Evolutionary conservation across 2,888 invertebrate species (phyloP).

Genomic region (Limenitis camilla): DNA sequence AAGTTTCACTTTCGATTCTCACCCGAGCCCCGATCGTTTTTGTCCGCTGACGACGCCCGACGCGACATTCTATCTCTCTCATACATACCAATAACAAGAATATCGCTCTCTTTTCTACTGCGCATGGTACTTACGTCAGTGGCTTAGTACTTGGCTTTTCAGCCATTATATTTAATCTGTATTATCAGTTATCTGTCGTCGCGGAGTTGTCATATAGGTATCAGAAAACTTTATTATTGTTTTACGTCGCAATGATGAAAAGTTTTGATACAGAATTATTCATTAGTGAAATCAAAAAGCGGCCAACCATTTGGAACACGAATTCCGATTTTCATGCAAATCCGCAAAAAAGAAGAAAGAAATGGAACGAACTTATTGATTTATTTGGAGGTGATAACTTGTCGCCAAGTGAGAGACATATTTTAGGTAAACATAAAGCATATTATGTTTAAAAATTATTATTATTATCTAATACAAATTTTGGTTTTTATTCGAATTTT

Average conservation of each 20-base stretch:
- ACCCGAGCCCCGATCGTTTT: too few species aligned
- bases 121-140: not conserved
- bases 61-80: not conserved
- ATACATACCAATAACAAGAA: too few species aligned
- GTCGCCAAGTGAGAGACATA: conserved; percentile 10
- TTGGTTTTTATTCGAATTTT: conserved; percentile 3
- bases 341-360: conserved; percentile 11
- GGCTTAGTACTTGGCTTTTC: too few species aligned
- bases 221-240: too few species aligned
- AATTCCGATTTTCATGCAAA: conserved; percentile 2
- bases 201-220: too few species aligned
- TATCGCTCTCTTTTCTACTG: not conserved
- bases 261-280: conserved; percentile 13
- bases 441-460: not conserved
- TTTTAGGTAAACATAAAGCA: conserved; percentile 8
- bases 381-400: conserved; percentile 14
- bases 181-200: too few species aligned
- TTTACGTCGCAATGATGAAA: not conserved
- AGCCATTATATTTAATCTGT: too few species aligned
- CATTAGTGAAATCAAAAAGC: conserved; percentile 17
- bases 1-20: too few species aligned
- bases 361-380: conserved; percentile 19
- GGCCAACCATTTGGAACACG: conserved; percentile 17
- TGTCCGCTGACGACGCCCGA: too few species aligned
- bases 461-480: not conserved